Evolutionary conservation across 2,888 invertebrate species (phyloP).

Genomic region (Peribatodes rhomboidaria): DNA sequence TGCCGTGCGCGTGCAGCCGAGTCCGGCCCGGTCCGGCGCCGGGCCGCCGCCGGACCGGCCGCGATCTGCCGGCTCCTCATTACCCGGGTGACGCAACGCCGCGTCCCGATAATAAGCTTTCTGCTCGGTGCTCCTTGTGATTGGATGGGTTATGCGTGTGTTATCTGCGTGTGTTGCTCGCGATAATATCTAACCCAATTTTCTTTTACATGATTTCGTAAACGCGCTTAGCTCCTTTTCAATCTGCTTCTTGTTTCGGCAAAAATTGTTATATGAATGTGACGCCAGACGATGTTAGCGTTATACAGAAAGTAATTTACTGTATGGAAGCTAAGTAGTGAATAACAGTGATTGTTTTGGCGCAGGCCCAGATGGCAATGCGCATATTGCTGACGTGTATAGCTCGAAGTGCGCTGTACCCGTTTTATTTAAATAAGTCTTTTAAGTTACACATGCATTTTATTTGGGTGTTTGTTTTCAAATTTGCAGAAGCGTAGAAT

Average conservation of each 20-base stretch:
- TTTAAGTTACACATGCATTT: slow-evolving; percentile 33
- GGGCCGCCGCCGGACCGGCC: slow-evolving; percentile 50
- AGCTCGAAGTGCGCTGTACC: slow-evolving; percentile 50
- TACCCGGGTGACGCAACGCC: slow-evolving; percentile 72
- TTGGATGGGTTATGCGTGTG: slow-evolving; percentile 84
- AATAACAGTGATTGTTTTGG: slow-evolving; percentile 85
- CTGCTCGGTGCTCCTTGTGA: slow-evolving; percentile 79
- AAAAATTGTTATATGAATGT: slow-evolving; percentile 50
- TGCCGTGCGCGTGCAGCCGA: slow-evolving; percentile 40
- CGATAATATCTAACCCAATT: slow-evolving; percentile 78
- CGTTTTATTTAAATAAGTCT: slow-evolving; percentile 46
- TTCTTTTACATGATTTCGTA: slow-evolving; percentile 72
- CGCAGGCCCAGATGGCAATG: slow-evolving; percentile 80
- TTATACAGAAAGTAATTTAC: slow-evolving; percentile 54
- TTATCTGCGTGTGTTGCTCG: slow-evolving; percentile 75
- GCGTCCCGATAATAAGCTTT: slow-evolving; percentile 81
- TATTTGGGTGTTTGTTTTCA: slow-evolving; percentile 42
- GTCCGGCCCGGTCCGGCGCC: slow-evolving; percentile 31
- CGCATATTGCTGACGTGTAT: slow-evolving; percentile 73
- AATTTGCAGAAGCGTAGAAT: slow-evolving; percentile 17
- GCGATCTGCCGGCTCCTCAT: slow-evolving; percentile 64
- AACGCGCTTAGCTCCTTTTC: slow-evolving; percentile 63
- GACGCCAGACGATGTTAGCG: slow-evolving; percentile 35
- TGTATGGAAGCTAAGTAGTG: slow-evolving; percentile 73
- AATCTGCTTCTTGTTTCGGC: slow-evolving; percentile 57